Evolutionary conservation across 2,888 invertebrate genomes (phyloP), one percentile per base, ranked within the genome.

Genomic region (Subacronicta megacephala): DNA sequence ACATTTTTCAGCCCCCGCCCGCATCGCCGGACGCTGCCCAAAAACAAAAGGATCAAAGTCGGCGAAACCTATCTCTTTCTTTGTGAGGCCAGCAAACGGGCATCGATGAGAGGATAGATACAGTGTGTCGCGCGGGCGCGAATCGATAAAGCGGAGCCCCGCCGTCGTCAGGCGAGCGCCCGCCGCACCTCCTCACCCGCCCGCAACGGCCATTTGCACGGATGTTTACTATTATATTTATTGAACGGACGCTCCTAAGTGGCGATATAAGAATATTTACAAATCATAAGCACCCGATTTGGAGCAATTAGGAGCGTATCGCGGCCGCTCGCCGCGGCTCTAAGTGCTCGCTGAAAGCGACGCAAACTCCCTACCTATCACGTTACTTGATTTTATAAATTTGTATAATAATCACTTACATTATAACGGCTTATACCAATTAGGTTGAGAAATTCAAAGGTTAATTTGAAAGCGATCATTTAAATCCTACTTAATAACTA

Each of bases 41-140:
- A 93, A 94, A 94, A 94, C 94, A 94, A 94, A 93, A 93, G 94
- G 93, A 93, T 93, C 94, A 93, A 93, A 93, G 92, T 92, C 93
- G 90, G 90, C 92, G 93, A 93, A 93, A 93, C 93, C 94, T 93
- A 94, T 94, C 94, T 94, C 93, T 94, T 93, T 94, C 93, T 93
- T 93, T 94, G 93, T 94, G 93, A 85, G 91, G 92, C 90, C 87
- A 82, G 89, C 89, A 83, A 90, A 82, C 92, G 92, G 89, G 92
- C 91, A 88, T 92, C 93, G 93, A 93, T 91, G 93, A 93, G 93
- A 93, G 91, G 90, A 93, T 89, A 93, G 93, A 93, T 93, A 94
- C 93, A 89, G 86, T 89, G 89, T 90, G 90, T 91, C 92, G 94
- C 93, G 94, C 93, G 90, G 90, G 93, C 93, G 93, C 91, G 90